Percentiles rank a stretch among this genome's conserved stretches.
Evolutionary conservation across 2,888 invertebrate species (phyloP).

Genomic region (Apomyelois bistriatella): DNA sequence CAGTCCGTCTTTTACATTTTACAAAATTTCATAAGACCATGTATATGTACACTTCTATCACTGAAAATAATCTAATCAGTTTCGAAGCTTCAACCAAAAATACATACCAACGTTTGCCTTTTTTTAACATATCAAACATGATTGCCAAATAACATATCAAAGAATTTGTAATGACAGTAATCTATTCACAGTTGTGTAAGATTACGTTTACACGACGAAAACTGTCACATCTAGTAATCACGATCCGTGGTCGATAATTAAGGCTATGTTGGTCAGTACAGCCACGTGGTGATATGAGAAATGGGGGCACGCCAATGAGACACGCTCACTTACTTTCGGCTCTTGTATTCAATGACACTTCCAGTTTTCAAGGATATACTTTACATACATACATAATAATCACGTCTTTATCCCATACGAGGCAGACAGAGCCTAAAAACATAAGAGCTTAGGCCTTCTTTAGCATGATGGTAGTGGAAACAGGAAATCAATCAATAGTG

Average conservation of each 20-base stretch:
- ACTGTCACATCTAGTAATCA: constrained; percentile 6
- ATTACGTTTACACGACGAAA: not conserved
- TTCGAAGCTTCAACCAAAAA: no score
- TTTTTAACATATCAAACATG: no score
- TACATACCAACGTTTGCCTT: no score
- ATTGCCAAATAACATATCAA: not conserved
- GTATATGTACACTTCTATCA: no score
- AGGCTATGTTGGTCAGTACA: constrained; percentile 24
- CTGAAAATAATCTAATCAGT: no score
- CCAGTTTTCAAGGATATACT: constrained; percentile 7
- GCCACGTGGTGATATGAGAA: constrained; percentile 31
- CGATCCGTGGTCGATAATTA: constrained; percentile 17
- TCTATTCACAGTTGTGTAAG: not conserved
- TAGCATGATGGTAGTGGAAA: no score
- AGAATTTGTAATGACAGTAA: not conserved
- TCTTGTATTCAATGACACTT: not conserved
- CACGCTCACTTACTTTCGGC: constrained; percentile 44
- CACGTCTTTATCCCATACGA: no score
- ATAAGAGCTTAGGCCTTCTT: no score
- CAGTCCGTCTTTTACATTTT: no score
- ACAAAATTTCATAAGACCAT: no score
- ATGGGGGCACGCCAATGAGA: constrained; percentile 28
- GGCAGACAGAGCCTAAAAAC: no score
- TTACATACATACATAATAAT: not conserved
- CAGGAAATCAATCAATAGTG: no score